Evolutionary conservation across 2,113 vertebrate species (phyloP).

Genomic region (Oxyura jamaicensis): DNA sequence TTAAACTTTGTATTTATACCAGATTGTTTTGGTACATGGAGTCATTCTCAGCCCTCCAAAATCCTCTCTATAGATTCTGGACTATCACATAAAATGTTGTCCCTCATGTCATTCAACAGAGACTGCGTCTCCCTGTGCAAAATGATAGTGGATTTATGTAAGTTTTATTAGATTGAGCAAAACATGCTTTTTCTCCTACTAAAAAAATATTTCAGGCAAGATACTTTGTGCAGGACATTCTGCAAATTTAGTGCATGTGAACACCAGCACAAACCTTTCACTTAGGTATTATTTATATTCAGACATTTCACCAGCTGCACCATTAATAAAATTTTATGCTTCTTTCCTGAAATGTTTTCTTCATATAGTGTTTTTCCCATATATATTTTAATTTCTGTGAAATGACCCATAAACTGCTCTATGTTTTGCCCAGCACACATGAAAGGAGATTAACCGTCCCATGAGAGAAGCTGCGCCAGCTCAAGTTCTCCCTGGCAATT

Average conservation of each 20-base stretch:
- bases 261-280: not conserved
- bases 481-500: accelerated
- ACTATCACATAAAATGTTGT: not conserved
- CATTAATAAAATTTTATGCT: not conserved
- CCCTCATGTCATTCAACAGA: not conserved
- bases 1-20: not conserved
- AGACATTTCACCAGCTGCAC: not conserved
- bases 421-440: accelerated
- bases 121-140: not conserved
- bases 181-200: not conserved
- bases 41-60: not conserved
- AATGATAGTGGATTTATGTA: not conserved
- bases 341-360: not conserved
- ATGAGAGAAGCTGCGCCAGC: not conserved
- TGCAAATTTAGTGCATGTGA: not conserved
- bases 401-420: not conserved
- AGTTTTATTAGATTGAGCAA: not conserved
- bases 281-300: not conserved
- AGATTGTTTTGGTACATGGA: not conserved
- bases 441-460: not conserved
- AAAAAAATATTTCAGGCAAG: not conserved
- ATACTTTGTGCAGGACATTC: not conserved
- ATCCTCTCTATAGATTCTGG: not conserved
- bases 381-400: not conserved
- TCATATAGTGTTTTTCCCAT: not conserved